phyloP scores from a whole-genome alignment of 2,888 invertebrate species.

The Rotaria socialis region DNA sequence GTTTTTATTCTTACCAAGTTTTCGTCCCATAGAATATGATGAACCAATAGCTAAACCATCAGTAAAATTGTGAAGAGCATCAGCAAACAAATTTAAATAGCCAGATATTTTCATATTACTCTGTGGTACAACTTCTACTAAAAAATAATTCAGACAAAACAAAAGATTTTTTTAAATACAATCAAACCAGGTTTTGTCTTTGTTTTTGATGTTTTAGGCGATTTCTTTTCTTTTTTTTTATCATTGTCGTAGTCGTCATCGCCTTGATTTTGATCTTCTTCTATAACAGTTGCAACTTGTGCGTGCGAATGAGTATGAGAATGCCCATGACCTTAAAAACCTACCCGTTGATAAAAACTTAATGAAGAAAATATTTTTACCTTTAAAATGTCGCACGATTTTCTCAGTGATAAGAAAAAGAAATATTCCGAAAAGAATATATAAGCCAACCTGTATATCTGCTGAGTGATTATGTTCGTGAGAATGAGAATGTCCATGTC shows the following conservation, averaged over 20 bases:
- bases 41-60: constrained; percentile 98
- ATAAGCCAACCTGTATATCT: constrained; percentile 67
- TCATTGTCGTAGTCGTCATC: constrained; percentile 20
- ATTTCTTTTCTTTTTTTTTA: constrained; percentile 36
- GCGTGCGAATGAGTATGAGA: constrained; percentile 48
- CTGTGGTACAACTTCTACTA: not conserved
- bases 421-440: constrained; percentile 86
- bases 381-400: constrained; percentile 69
- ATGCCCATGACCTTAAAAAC: constrained; percentile 67
- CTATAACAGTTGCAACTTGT: not conserved
- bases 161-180: not conserved
- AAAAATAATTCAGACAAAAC: not conserved
- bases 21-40: constrained; percentile 84
- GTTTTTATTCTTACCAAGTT: constrained; percentile 59
- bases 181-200: not conserved
- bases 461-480: constrained; percentile 64
- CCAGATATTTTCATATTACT: constrained; percentile 73
- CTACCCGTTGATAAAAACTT: constrained; percentile 64
- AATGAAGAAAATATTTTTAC: constrained; percentile 51
- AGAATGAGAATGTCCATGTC: constrained; percentile 56
- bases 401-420: constrained; percentile 90
- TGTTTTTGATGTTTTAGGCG: not conserved
- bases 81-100: constrained; percentile 92
- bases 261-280: constrained; percentile 31
- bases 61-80: constrained; percentile 97